A percentile compares a stretch with the other conserved stretches of the same genome.
phyloP scores from a whole-genome alignment of 2,797 vertebrate species.

The Acanthopagrus latus region DNA sequence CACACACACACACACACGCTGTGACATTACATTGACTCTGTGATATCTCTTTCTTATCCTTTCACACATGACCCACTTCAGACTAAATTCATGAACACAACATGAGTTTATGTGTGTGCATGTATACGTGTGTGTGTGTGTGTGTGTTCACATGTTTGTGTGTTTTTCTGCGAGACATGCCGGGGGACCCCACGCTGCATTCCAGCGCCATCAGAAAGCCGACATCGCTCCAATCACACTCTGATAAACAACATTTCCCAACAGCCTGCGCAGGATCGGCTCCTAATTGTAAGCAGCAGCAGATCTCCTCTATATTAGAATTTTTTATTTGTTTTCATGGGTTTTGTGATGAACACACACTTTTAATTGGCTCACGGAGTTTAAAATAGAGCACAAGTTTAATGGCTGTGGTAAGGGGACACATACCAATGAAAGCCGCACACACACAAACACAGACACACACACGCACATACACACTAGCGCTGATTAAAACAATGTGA shows the following conservation, averaged over 20 bases:
- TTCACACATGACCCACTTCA: constrained; percentile 38
- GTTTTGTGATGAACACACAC: constrained; percentile 73
- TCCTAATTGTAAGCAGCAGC: constrained; percentile 68
- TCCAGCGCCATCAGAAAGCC: constrained; percentile 68
- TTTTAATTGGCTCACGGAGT: constrained; percentile 74
- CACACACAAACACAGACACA: constrained; percentile 23
- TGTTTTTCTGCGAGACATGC: constrained; percentile 16
- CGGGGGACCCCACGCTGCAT: constrained; percentile 60
- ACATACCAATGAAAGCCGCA: constrained; percentile 73
- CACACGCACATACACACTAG: constrained; percentile 38
- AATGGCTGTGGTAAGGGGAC: constrained; percentile 76
- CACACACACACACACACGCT: constrained; percentile 14
- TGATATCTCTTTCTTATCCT: constrained; percentile 35
- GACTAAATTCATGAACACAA: constrained; percentile 49
- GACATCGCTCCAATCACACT: constrained; percentile 68
- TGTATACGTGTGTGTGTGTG: background rate
- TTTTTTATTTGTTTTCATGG: constrained; percentile 80
- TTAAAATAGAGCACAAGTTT: constrained; percentile 77
- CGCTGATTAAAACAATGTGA: constrained; percentile 82
- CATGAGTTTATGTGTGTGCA: constrained; percentile 10
- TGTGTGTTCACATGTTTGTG: background rate
- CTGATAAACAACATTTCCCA: constrained; percentile 64
- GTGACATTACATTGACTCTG: constrained; percentile 28
- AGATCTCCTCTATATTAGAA: constrained; percentile 66
- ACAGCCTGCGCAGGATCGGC: constrained; percentile 33